Evolutionary conservation across 2,888 invertebrate species (phyloP).

Genomic region (Apoderus coryli): DNA sequence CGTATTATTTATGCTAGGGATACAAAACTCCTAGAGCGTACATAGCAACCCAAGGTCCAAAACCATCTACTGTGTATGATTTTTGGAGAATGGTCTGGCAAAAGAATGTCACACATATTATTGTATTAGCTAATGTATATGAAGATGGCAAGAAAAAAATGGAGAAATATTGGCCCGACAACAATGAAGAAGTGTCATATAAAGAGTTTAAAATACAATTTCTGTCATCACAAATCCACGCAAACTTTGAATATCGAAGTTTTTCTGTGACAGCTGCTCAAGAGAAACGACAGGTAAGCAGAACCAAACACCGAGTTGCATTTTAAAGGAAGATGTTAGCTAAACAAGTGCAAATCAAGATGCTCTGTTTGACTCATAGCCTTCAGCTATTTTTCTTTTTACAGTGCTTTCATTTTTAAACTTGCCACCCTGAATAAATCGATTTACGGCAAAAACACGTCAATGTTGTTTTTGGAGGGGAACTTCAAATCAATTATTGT

Average conservation of each 20-base stretch:
- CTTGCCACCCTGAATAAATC: no score
- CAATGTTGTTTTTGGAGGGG: no score
- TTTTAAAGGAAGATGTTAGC: no score
- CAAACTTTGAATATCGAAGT: conserved; percentile 29
- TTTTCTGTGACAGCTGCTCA: no score
- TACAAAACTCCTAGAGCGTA: conserved; percentile 25
- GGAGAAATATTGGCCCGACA: conserved; percentile 38
- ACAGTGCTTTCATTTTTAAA: no score
- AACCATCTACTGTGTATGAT: conserved; percentile 25
- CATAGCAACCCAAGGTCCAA: conserved; percentile 31
- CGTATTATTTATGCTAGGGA: conserved; percentile 22
- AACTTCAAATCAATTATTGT: no score
- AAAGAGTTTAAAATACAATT: conserved; percentile 28
- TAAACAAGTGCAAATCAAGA: no score
- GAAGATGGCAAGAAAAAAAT: conserved; percentile 37
- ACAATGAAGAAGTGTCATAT: conserved; percentile 28
- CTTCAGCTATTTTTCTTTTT: no score
- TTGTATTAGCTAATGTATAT: conserved; percentile 36
- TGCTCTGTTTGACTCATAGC: no score
- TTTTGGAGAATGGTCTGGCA: conserved; percentile 36
- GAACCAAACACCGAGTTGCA: no score
- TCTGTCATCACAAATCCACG: conserved; percentile 24
- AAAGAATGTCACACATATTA: conserved; percentile 33
- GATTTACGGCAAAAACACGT: no score
- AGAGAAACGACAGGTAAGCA: no score